Evolutionary conservation across 2,797 vertebrate species (phyloP).

Genomic region (Sphaeramia orbicularis): DNA sequence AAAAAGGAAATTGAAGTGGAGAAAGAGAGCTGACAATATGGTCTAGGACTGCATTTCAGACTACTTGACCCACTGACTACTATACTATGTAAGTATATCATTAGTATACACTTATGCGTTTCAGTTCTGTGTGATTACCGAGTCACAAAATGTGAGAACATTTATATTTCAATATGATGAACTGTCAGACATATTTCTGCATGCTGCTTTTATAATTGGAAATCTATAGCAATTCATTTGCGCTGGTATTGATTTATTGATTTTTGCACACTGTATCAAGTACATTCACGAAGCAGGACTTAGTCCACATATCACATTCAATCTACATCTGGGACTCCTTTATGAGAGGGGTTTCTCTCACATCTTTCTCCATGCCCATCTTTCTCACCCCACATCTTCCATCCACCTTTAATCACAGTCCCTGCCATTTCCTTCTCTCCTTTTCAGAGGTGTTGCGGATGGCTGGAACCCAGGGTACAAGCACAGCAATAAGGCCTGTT

Average conservation of each 20-base stretch:
- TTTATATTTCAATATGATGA: constrained; percentile 44
- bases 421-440: constrained; percentile 23
- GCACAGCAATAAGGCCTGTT: constrained; percentile 72
- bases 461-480: constrained; percentile 60
- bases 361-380: constrained; percentile 11
- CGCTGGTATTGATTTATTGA: constrained; percentile 49
- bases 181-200: constrained; percentile 18
- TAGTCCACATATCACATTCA: constrained; percentile 17
- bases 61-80: constrained; percentile 26
- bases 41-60: constrained; percentile 29
- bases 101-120: constrained; percentile 37
- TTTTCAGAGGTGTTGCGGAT: constrained; percentile 46
- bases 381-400: constrained; percentile 13
- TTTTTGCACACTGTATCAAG: constrained; percentile 29
- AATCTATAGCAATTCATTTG: constrained; percentile 51
- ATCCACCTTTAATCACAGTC: constrained; percentile 29
- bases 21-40: constrained; percentile 20
- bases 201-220: constrained; percentile 32
- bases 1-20: constrained; percentile 16
- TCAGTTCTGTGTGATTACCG: constrained; percentile 38
- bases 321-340: constrained; percentile 37
- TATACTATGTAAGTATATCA: constrained; percentile 14
- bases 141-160: constrained; percentile 43
- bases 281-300: constrained; percentile 12
- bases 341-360: neutral